Conservation (phyloP, 2,113 vertebrate species). For the Chloropsis hardwickii region DNA sequence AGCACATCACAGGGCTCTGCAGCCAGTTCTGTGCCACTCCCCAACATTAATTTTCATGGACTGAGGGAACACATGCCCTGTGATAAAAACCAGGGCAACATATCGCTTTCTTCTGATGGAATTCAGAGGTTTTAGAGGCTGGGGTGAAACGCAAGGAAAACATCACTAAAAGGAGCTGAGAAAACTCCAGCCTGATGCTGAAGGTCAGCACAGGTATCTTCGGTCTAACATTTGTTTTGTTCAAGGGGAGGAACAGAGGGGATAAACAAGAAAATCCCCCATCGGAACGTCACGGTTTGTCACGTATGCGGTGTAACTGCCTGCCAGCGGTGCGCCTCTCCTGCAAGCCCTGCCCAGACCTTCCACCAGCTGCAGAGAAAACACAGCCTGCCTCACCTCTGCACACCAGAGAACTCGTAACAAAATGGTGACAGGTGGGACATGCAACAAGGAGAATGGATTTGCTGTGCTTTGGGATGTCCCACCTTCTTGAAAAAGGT, state of each 20-base stretch:
- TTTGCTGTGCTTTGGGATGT: not conserved
- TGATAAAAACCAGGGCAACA: not conserved
- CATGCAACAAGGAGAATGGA: not conserved
- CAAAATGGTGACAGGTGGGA: not conserved
- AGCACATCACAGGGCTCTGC: not conserved
- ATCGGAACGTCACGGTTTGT: not conserved
- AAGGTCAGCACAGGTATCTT: not conserved
- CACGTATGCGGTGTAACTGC: not conserved
- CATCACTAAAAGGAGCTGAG: not conserved
- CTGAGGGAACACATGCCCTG: not conserved
- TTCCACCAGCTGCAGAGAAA: not conserved
- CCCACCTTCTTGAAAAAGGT: not conserved
- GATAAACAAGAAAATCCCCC: not conserved
- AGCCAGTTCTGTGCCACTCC: not conserved
- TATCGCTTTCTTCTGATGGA: not conserved
- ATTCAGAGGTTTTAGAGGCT: not conserved
- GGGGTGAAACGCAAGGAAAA: not conserved
- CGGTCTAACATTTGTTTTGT: not conserved
- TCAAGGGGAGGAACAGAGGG: not conserved
- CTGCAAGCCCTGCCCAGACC: not conserved
- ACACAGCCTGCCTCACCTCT: not conserved
- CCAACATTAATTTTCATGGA: not conserved
- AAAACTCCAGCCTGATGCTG: not conserved
- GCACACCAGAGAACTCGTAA: rapidly evolving
- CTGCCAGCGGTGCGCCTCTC: not conserved